These are phyloP conservation scores for Agrypnus murinus DNA, from an alignment of 2,888 invertebrate genomes.

Conservation along the genomic window DNA sequence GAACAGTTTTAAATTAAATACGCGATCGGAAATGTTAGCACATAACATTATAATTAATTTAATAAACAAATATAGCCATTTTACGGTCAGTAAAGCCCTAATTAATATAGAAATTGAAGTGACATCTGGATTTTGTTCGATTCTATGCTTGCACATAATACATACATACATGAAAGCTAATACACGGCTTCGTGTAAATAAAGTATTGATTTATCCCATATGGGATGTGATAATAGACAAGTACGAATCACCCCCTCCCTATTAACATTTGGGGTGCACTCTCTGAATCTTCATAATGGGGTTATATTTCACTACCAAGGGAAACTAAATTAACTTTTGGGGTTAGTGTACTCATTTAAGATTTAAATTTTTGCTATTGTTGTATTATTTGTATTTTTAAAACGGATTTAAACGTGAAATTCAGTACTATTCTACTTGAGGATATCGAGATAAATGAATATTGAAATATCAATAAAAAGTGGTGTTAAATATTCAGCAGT, in stretches of 20 bases:
- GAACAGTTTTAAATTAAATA: too few species aligned
- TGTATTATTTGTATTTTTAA: too few species aligned
- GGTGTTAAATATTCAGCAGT: too few species aligned
- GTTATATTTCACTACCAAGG: constrained; percentile 56
- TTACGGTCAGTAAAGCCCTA: constrained; percentile 33
- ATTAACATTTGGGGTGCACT: constrained; percentile 52
- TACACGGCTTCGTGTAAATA: constrained; percentile 41
- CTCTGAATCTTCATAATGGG: constrained; percentile 52
- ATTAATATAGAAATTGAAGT: constrained; percentile 31
- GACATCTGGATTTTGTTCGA: constrained; percentile 20
- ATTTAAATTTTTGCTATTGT: constrained; percentile 36
- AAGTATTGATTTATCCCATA: constrained; percentile 60
- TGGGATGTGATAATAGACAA: constrained; percentile 59
- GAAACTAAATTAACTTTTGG: constrained; percentile 60
- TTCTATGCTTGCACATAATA: neutral
- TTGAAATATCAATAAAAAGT: too few species aligned
- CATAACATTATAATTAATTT: constrained; percentile 19
- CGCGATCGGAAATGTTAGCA: neutral
- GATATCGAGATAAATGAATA: too few species aligned
- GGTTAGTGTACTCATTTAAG: constrained; percentile 53
- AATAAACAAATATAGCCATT: constrained; percentile 36
- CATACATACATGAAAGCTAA: constrained; percentile 28
- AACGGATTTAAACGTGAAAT: too few species aligned
- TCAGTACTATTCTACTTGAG: too few species aligned
- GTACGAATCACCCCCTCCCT: constrained; percentile 55